Base-by-base conservation (phyloP, 1,140 invertebrate species). In the Harlomillsia oculata region DNA sequence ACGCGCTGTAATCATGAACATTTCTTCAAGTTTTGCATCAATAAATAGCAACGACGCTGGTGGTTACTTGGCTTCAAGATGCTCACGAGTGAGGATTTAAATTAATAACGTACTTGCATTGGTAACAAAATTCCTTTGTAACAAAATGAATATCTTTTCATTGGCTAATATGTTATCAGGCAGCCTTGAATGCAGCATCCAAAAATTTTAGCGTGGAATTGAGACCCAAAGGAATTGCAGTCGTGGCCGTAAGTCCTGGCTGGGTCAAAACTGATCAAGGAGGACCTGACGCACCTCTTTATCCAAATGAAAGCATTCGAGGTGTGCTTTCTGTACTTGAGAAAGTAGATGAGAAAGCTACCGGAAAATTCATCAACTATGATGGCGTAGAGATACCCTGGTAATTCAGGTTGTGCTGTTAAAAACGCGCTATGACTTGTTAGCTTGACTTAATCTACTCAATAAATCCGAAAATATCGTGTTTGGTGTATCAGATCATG, bases 211-310 rank as follows among this genome's bases (percentile, higher is more conserved):
- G 85, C 64, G 68, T 85, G 13, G 89, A 94, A 72, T 73, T 94
- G 25, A 82, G 82, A 67, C 73, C 78, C 29, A 77, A 83, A 64
- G 79, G 80, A 28, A 90, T 95, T 54, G 65, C 89, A 4, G 82
- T 80, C 0, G 73, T 81, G 0, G 78, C 77, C 39, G 67, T 94
- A 41, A 89, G 94, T 74, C 90, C 90, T 2, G 90, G 90, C 2
- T 94, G 89, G 89, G 86, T 92, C 0, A 80, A 81, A 66, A 93
- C 90, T 0, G 84, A 87, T 56, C 85, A 93, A 85, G 89, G 89
- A 4, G 88, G 88, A 8, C 69, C 71, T 45, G 83, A 82, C 62
- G 90, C 89, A 2, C 80, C 80, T 0, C 67, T 91, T n/a, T 79
- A 82, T 49, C 71, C 87, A 11, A 74, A 81, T 41, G 75, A 78